Evolutionary conservation across 2,113 vertebrate genomes (phyloP), one percentile per base, ranked within the genome.

Genomic region (Pollimyrus isidori): DNA sequence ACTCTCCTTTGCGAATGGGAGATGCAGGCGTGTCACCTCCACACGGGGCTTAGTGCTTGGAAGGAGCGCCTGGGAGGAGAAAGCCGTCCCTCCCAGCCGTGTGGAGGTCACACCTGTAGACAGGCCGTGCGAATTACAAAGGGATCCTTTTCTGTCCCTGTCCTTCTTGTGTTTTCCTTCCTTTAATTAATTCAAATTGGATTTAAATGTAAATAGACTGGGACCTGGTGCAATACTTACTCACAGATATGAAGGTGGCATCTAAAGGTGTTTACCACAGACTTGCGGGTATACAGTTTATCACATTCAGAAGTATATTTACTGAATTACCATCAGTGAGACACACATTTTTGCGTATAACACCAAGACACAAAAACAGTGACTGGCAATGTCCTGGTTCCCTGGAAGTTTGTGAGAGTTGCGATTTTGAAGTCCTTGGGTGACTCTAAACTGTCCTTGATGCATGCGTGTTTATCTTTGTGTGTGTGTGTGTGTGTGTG

Each of bases 121-220:
- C 85, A 9, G n/a, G 49, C 45, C 45, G 5, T 87, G 50, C 50
- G 17, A 87, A 87, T 87, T 56, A 53, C 15, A 7, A 35, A 87
- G 9, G 85, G 23, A 35, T 52, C 30, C 23, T 39, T 82, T 62
- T 9, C n/a, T 85, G 35, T 45, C 88, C 30, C 39, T 9, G 42
- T 89, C 53, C 19, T 30, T 86, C 6, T 89, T 53, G 30, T 15
- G 17, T 39, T 53, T 30, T 89, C 73, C 30, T 53, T 11, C 19
- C 53, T 65, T 45, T 62, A 84, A 89, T 89, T 89, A 17, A 89
- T 89, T 89, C 50, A 89, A 85, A 89, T 85, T 46, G 42, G 30
- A 89, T 84, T 89, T 84, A 85, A 89, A 84, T 89, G 73, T 30
- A 56, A 62, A 89, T 26, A 80, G 23, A 19, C 80, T 23, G 80